Evolutionary conservation across 92 coral and sea anemone species (phyloP).

Genomic region (Zoanthus solanderi): DNA sequence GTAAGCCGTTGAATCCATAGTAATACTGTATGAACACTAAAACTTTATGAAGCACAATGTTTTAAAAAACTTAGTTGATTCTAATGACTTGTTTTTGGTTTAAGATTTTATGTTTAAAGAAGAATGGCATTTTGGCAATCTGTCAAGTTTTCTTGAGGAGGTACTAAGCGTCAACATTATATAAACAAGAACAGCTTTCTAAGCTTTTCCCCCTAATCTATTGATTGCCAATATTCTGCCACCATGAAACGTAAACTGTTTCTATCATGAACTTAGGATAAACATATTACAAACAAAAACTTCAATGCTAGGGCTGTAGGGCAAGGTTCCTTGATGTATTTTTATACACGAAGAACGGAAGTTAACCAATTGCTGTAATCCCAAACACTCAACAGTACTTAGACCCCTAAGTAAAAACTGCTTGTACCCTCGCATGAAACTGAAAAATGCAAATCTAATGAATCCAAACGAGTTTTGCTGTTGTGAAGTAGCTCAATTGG

Average conservation of each 20-base stretch:
- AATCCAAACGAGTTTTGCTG: not conserved
- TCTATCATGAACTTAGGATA: not conserved
- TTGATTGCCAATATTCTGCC: too few relatives aligned
- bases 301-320: not conserved
- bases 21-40: not conserved
- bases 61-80: not conserved
- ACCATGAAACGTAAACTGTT: too few relatives aligned
- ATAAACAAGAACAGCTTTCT: not conserved
- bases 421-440: not conserved
- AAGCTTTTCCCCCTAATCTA: not conserved
- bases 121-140: constrained; percentile 27
- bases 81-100: not conserved
- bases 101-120: not conserved
- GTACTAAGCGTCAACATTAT: not conserved
- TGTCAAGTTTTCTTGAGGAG: constrained; percentile 32
- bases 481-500: not conserved
- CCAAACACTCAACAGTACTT: constrained; percentile 47
- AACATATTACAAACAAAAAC: not conserved
- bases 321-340: not conserved
- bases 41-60: not conserved
- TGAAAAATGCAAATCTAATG: not conserved
- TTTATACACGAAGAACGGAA: constrained; percentile 30
- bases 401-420: constrained; percentile 7
- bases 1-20: not conserved
- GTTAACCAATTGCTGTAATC: constrained; percentile 46